Evolutionary conservation across 2,797 vertebrate genomes (phyloP).

Genomic region (Carcharodon carcharias): DNA sequence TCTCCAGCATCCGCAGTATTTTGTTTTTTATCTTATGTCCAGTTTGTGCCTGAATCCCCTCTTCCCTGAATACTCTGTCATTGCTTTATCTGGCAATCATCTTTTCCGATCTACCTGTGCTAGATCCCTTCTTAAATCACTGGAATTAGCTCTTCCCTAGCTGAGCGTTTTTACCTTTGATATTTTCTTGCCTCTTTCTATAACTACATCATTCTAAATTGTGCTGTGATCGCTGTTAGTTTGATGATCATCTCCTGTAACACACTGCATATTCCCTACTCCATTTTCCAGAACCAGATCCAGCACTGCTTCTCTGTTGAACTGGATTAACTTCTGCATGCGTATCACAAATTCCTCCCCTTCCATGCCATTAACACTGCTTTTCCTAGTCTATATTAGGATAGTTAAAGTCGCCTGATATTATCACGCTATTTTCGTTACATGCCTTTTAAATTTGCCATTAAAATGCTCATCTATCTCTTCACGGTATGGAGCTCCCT

Average conservation of each 20-base stretch:
- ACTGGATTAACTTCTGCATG: neutral
- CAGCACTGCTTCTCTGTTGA: neutral
- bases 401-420: neutral
- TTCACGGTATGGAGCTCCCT: neutral
- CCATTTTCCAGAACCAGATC: neutral
- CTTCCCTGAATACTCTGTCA: neutral
- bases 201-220: neutral
- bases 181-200: neutral
- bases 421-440: neutral
- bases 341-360: no score
- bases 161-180: neutral
- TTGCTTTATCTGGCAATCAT: no score
- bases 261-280: neutral
- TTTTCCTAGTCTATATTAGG: neutral
- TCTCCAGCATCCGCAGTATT: no score
- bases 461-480: neutral
- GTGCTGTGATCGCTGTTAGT: neutral
- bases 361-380: neutral
- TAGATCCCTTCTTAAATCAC: neutral
- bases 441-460: neutral
- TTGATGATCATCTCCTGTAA: neutral
- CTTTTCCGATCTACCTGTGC: neutral
- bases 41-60: neutral
- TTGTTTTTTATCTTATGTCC: neutral
- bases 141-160: neutral